Evolutionary conservation across 2,888 invertebrate genomes (phyloP).

Genomic region (Diploptera punctata): DNA sequence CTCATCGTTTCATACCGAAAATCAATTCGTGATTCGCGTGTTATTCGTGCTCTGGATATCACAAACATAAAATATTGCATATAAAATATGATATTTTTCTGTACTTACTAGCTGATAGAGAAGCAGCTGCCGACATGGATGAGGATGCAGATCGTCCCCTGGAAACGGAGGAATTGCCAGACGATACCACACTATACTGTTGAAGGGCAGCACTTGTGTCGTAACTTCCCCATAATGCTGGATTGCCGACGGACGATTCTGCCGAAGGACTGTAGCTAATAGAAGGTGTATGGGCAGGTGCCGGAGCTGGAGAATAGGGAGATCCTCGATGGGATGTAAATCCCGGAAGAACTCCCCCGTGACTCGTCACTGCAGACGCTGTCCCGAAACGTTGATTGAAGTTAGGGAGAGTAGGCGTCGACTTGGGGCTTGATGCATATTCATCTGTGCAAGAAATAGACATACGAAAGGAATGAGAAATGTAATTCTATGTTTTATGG

Average conservation of each 20-base stretch:
- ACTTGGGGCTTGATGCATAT: constrained; percentile 2
- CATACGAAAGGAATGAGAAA: too few relatives aligned
- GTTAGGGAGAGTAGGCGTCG: not conserved
- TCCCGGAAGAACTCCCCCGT: not conserved
- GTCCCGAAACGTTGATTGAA: not conserved
- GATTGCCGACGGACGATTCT: not conserved
- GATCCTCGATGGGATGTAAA: constrained; percentile 1
- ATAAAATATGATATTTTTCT: too few relatives aligned
- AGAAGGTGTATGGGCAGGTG: constrained; percentile 5
- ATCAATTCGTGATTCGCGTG: too few relatives aligned
- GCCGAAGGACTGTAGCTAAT: constrained; percentile 2
- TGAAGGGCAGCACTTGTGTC: not conserved
- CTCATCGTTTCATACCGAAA: too few relatives aligned
- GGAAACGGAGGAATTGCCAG: not conserved
- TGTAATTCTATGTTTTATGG: too few relatives aligned
- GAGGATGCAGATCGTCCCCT: not conserved
- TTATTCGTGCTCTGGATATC: too few relatives aligned
- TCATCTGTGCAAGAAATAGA: too few relatives aligned
- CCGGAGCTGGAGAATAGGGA: not conserved
- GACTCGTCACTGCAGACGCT: not conserved
- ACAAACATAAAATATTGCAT: too few relatives aligned
- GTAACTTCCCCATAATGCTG: not conserved
- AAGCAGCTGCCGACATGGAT: constrained; percentile 10
- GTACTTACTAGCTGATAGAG: constrained; percentile 11
- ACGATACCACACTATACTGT: not conserved